Evolutionary conservation across 1,140 invertebrate genomes (phyloP), one percentile per base, ranked within the genome.

Genomic region (Trissolcus basalis): DNA sequence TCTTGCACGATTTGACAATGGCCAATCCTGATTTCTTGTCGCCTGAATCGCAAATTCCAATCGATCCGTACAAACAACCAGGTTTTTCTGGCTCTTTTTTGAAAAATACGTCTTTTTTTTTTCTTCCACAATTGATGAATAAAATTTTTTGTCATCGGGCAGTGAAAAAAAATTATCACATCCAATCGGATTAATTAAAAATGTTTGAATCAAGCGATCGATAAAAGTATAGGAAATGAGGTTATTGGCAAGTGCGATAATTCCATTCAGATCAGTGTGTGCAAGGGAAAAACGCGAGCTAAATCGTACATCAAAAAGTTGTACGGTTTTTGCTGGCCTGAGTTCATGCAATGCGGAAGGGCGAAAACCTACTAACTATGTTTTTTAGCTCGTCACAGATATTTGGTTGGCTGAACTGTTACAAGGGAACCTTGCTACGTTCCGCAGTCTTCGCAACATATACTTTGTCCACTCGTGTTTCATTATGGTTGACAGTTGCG

Each of bases 401-500:
- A 85, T 88, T 85, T 88, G 85, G 85, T 88, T 88, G 86, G 86
- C 87, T 88, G 87, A 87, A 89, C 86, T 89, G 87, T 88, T 88
- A 88, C 84, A 89, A 89, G 85, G 87, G 87, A 89, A 89, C 87
- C 87, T 88, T 88, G 84, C 82, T 88, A 89, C 87, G 86, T 89
- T 89, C 87, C 87, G 80, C 87, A 88, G 86, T 89, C 86, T 85
- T 87, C 87, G 82, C 85, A 87, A 88, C 84, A 84, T 83, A 81
- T 77, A 80, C 82, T 82, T 84, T 83, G 80, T 84, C 82, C 78
- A 84, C 79, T 84, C 82, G 81, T 85, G 58, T 67, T 77, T 74
- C 49, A 75, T 78, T 59, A 74, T 74, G 65, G 76, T 86, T 84
- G 80, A 85, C 84, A 77, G 49, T 87, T 85, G 80, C 81, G 78